Evolutionary conservation across 2,888 invertebrate genomes (phyloP).

Genomic region (Cactoblastis cactorum): DNA sequence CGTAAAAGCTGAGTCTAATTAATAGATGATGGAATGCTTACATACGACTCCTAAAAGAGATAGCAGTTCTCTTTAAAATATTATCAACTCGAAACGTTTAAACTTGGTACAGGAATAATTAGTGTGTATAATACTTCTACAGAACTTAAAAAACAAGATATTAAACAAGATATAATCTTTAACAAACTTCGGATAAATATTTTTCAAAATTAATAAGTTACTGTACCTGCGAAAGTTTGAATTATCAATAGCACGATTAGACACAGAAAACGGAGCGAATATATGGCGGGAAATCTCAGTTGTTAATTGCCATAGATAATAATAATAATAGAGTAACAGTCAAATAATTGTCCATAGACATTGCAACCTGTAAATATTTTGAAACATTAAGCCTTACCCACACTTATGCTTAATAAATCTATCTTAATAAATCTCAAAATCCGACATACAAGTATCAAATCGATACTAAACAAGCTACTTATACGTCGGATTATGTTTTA

Average conservation of each 20-base stretch:
- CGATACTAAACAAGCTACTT: not conserved
- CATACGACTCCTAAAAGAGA: conserved; percentile 45
- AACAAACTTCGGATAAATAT: too few species aligned
- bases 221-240: too few species aligned
- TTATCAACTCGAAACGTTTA: conserved; percentile 28
- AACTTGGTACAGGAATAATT: conserved; percentile 25
- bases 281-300: too few species aligned
- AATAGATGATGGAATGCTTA: conserved; percentile 67
- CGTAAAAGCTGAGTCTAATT: conserved; percentile 37
- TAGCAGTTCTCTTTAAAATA: conserved; percentile 17
- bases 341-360: not conserved
- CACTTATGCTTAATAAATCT: not conserved
- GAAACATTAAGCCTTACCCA: not conserved
- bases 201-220: too few species aligned
- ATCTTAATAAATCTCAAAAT: not conserved
- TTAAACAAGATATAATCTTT: too few species aligned
- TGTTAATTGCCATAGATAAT: too few species aligned
- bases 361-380: not conserved
- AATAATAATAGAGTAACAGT: not conserved
- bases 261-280: too few species aligned
- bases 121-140: conserved; percentile 43
- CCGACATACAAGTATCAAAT: not conserved
- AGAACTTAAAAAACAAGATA: conserved; percentile 70
- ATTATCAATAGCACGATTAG: too few species aligned
- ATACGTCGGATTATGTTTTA: not conserved